phyloP scores from a whole-genome alignment of 1,140 invertebrate genomes.

The Heterodera schachtii region DNA sequence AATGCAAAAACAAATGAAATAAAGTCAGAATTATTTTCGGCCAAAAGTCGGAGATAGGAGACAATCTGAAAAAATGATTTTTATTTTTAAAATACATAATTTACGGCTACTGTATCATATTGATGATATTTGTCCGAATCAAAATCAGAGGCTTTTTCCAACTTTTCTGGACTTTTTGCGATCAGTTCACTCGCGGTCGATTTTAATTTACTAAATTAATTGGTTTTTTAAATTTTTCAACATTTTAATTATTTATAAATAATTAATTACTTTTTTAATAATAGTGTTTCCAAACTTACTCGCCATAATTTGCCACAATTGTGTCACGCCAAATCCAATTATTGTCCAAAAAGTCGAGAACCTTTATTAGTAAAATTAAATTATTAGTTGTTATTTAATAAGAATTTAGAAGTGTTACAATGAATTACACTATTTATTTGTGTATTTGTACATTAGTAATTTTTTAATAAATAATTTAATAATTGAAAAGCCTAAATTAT shows the following conservation, averaged over 20 bases:
- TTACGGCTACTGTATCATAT: neutral
- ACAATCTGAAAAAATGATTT: constrained; percentile 22
- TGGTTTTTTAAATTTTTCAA: neutral
- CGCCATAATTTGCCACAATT: constrained; percentile 19
- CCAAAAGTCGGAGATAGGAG: constrained; percentile 28
- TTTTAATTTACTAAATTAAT: neutral
- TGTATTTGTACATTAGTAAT: neutral
- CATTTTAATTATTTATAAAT: neutral
- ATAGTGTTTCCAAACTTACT: constrained; percentile 8
- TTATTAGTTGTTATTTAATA: neutral
- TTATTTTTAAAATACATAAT: neutral
- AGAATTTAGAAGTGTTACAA: neutral
- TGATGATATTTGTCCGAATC: constrained; percentile 18
- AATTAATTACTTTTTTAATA: neutral
- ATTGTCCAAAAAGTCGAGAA: constrained; percentile 18
- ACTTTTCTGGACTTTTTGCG: neutral
- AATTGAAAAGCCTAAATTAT: too few relatives aligned
- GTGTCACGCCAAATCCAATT: constrained; percentile 7
- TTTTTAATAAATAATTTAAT: too few relatives aligned
- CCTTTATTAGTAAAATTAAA: neutral
- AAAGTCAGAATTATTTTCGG: constrained; percentile 23
- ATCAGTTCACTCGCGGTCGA: neutral
- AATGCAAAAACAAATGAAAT: constrained; percentile 26
- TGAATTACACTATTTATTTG: too few relatives aligned
- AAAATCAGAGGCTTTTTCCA: constrained; percentile 7